Evolutionary conservation across 2,888 invertebrate genomes (phyloP).

Genomic region (Lampropteryx suffumata): DNA sequence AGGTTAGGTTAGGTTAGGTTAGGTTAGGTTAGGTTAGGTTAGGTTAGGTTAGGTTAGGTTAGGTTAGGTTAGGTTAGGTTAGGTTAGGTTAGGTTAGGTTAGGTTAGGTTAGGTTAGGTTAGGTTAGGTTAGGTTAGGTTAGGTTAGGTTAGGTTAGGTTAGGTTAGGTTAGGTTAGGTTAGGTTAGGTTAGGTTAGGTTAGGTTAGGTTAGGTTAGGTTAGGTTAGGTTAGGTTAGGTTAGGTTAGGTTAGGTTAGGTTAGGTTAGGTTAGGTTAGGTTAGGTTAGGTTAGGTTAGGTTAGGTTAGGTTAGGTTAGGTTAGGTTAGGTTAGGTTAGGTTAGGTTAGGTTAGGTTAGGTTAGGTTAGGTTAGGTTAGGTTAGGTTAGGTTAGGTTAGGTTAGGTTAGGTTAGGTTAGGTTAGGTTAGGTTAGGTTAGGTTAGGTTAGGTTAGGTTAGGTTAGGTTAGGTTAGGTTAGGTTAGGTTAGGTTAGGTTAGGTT

Average conservation of each 20-base stretch:
- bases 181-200: constrained; percentile 13
- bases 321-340: constrained; percentile 5
- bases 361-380: constrained; percentile 12
- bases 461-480: constrained; percentile 11
- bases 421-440: constrained; percentile 12
- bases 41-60: constrained; percentile 13
- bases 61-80: constrained; percentile 13
- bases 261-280: constrained; percentile 13
- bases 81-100: constrained; percentile 13
- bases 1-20: constrained; percentile 10
- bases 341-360: constrained; percentile 9
- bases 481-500: constrained; percentile 6
- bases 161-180: constrained; percentile 13
- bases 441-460: constrained; percentile 12
- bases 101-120: constrained; percentile 13
- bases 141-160: constrained; percentile 13
- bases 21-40: constrained; percentile 10
- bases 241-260: constrained; percentile 13
- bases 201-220: constrained; percentile 13
- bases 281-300: constrained; percentile 13
- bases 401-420: constrained; percentile 12
- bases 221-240: constrained; percentile 13
- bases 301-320: constrained; percentile 13
- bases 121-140: constrained; percentile 13
- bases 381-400: constrained; percentile 12